Evolutionary conservation across 1,140 invertebrate genomes (phyloP).

Genomic region (Pissodes strobi): DNA sequence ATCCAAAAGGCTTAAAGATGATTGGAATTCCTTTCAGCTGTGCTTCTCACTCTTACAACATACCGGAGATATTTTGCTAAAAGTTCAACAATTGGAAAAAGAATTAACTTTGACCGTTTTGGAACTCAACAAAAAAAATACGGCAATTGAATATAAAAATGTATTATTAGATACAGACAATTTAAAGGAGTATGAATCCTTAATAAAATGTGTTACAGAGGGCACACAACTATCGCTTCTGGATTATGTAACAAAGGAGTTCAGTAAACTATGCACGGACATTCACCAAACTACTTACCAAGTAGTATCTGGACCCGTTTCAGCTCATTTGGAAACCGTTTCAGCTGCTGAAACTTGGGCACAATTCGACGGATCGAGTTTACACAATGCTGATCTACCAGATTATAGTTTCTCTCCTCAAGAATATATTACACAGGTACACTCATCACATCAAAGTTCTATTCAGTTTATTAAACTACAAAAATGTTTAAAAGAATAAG

Average conservation of each 20-base stretch:
- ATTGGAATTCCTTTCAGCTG: slow-evolving; percentile 72
- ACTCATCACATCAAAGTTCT: too few species aligned
- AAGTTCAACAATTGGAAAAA: slow-evolving; percentile 66
- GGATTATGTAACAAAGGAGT: slow-evolving; percentile 57
- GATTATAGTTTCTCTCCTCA: slow-evolving; percentile 90
- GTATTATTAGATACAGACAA: slow-evolving; percentile 57
- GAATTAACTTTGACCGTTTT: slow-evolving; percentile 59
- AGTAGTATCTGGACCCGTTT: slow-evolving; percentile 70
- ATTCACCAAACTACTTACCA: slow-evolving; percentile 67
- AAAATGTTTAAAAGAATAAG: too few species aligned
- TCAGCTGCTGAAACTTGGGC: slow-evolving; percentile 60
- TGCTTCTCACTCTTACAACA: slow-evolving; percentile 72
- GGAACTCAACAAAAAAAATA: slow-evolving; percentile 53
- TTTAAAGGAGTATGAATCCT: slow-evolving; percentile 58
- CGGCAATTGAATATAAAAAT: slow-evolving; percentile 57
- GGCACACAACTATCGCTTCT: slow-evolving; percentile 60
- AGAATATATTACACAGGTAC: slow-evolving; percentile 91
- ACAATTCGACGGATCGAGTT: slow-evolving; percentile 48
- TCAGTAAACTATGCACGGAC: slow-evolving; percentile 63
- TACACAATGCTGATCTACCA: slow-evolving; percentile 70
- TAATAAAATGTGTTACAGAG: slow-evolving; percentile 61
- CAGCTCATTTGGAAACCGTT: slow-evolving; percentile 60
- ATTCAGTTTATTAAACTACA: too few species aligned
- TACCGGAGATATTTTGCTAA: slow-evolving; percentile 65
- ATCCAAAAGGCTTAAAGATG: slow-evolving; percentile 62